Evolutionary conservation across 1,140 invertebrate genomes (phyloP).

Genomic region (Battus philenor): DNA sequence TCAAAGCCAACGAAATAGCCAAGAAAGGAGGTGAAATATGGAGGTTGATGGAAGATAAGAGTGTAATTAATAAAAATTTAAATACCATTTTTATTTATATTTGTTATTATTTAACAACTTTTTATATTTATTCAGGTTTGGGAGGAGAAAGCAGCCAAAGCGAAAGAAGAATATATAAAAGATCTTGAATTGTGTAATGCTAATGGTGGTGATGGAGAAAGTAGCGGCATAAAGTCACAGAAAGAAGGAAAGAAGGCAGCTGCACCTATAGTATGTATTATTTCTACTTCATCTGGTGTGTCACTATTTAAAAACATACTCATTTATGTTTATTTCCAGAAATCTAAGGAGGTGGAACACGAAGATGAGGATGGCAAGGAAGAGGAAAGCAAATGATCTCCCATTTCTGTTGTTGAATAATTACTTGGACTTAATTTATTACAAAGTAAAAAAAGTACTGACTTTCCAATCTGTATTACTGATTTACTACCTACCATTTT

Average conservation of each 20-base stretch:
- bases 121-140: conserved; percentile 81
- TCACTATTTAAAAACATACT: background rate
- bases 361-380: conserved; percentile 73
- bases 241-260: conserved; percentile 75
- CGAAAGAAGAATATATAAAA: conserved; percentile 90
- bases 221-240: conserved; percentile 70
- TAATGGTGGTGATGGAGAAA: conserved; percentile 78
- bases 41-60: conserved; percentile 88
- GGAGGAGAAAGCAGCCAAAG: conserved; percentile 89
- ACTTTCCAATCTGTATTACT: conserved; percentile 69
- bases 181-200: conserved; percentile 93
- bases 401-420: conserved; percentile 65
- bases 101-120: conserved; percentile 16
- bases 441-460: conserved; percentile 65
- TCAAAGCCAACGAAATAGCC: conserved; percentile 88
- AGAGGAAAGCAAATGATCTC: conserved; percentile 76
- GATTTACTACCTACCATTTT: conserved; percentile 37
- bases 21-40: conserved; percentile 93
- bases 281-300: background rate
- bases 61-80: no score
- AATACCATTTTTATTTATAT: conserved; percentile 5
- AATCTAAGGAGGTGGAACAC: conserved; percentile 74
- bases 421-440: conserved; percentile 77
- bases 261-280: conserved; percentile 59
- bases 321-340: conserved; percentile 38